Percentiles rank a stretch among this genome's conserved stretches.
Evolutionary conservation across 2,113 vertebrate species (phyloP).

Genomic region (Crotalus helleri): DNA sequence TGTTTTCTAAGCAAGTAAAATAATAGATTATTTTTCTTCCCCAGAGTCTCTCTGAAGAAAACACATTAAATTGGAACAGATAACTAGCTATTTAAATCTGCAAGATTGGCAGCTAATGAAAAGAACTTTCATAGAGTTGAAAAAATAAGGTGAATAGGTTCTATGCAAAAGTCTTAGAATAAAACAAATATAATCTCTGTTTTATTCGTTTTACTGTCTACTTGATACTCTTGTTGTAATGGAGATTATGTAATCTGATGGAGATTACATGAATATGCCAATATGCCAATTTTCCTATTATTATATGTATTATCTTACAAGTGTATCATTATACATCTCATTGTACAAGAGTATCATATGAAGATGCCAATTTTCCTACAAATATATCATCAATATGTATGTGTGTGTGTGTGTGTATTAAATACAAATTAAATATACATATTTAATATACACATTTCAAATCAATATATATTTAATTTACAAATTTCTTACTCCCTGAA

Average conservation of each 20-base stretch:
- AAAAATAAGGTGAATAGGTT: background rate
- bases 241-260: background rate
- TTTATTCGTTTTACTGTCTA: background rate
- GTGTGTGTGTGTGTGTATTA: background rate
- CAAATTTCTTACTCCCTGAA: background rate
- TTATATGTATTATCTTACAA: background rate
- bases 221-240: background rate
- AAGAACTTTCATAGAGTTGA: background rate
- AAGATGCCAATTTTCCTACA: background rate
- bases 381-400: background rate
- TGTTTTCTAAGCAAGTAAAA: background rate
- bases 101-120: background rate
- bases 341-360: too few species aligned
- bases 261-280: background rate
- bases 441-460: background rate
- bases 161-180: background rate
- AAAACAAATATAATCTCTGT: background rate
- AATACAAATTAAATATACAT: background rate
- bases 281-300: background rate
- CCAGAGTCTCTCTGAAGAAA: background rate
- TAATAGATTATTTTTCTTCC: background rate
- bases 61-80: background rate
- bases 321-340: background rate
- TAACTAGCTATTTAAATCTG: background rate
- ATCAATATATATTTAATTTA: background rate